A percentile compares a stretch with the other conserved stretches of the same genome.
phyloP scores from a whole-genome alignment of 2,113 vertebrate genomes.

The Lepus europaeus region DNA sequence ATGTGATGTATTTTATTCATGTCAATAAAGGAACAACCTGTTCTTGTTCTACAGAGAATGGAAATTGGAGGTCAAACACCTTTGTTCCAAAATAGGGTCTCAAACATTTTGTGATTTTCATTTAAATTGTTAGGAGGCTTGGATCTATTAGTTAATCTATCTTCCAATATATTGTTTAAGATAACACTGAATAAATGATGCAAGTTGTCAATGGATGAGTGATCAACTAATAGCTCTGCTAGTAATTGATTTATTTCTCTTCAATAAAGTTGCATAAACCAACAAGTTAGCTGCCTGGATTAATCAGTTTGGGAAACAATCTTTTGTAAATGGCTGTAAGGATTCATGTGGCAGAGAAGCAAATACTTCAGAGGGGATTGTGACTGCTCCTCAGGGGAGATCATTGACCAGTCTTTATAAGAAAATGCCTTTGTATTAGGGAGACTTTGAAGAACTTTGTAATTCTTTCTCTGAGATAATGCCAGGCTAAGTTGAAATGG shows the following conservation, averaged over 20 bases:
- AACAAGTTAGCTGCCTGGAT: constrained; percentile 93
- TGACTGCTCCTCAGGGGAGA: too few relatives aligned
- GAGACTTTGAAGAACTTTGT: too few relatives aligned
- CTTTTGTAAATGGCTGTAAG: constrained; percentile 89
- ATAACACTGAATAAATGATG: constrained; percentile 98
- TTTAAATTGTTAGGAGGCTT: constrained; percentile 93
- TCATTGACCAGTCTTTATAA: too few relatives aligned
- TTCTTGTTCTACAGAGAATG: too few relatives aligned
- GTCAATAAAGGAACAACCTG: too few relatives aligned
- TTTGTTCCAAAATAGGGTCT: constrained; percentile 91
- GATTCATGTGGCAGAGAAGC: too few relatives aligned
- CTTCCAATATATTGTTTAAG: constrained; percentile 96
- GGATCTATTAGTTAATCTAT: constrained; percentile 97
- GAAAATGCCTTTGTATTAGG: too few relatives aligned
- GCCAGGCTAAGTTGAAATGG: too few relatives aligned
- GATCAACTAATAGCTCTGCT: constrained; percentile 97
- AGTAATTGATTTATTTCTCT: constrained; percentile 95
- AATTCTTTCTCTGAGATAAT: too few relatives aligned
- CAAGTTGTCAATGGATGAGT: constrained; percentile 93
- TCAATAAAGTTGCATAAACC: constrained; percentile 99
- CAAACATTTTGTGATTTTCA: constrained; percentile 93
- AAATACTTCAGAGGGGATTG: too few relatives aligned
- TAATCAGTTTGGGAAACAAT: constrained; percentile 93
- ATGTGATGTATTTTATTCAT: too few relatives aligned
- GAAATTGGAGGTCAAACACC: too few relatives aligned